Evolutionary conservation across 2,888 invertebrate genomes (phyloP), one percentile per base, ranked within the genome.

Genomic region (Bedellia somnulentella): DNA sequence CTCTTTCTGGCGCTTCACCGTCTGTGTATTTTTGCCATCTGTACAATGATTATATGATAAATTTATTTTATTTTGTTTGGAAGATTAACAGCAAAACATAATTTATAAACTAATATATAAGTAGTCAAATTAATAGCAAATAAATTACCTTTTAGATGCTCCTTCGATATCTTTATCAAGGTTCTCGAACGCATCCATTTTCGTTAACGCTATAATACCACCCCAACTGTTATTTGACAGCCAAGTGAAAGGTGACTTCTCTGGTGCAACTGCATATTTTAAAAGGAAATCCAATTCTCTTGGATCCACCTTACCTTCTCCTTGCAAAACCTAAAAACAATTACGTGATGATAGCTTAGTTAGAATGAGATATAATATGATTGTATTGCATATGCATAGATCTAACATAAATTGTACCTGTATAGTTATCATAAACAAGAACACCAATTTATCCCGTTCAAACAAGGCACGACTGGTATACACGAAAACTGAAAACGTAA

Each of bases 11-110:
- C 36, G 86, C 86, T 54, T 96, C 95, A 12, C 90, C 88, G 45
- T 96, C 94, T 0, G 90, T 86, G 47, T 93, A 92, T 52, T 92
- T 93, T 47, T 88, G 87, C 96, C 96, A 97, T 32, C 94, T 80
- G 26, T 14, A 30, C 9, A 32, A 24, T 9, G 18, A 10, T 28
- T 11, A 16, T 6, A 9, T 5, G 18, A 18, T 6, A 18, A 18
- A 18, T 18, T 6, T 18, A 9, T 6, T 6, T 5, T 9, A 18
- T 18, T 18, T 5, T 18, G 18, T 6, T 18, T 18, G 5, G 9
- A 18, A 18, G 9, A n/a, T n/a, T n/a, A n/a, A 18, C 18, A 5
- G 18, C 18, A 18, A 18, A 18, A 18, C 18, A 6, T 18, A 18
- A 18, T 18, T 18, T 18, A 18, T 9, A 18, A 6, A 18, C 18